These are phyloP conservation scores for Xylota segnis DNA, from an alignment of 2,888 invertebrate genomes.

Conservation along the genomic window DNA sequence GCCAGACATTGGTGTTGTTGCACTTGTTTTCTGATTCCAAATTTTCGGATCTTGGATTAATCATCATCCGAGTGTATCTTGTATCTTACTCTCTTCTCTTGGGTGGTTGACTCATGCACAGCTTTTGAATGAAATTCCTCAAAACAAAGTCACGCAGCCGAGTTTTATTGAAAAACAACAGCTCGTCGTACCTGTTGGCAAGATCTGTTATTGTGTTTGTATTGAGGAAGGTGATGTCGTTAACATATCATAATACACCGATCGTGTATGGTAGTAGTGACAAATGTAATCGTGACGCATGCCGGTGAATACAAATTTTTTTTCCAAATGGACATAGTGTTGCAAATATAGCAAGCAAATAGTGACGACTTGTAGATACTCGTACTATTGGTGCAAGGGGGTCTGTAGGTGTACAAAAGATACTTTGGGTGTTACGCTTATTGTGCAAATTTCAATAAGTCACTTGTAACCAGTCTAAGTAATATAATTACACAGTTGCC, in stretches of 20 bases:
- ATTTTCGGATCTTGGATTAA: slow-evolving; percentile 8
- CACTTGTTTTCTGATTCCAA: background rate
- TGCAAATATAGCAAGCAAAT: slow-evolving; percentile 5
- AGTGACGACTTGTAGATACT: background rate
- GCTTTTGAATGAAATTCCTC: slow-evolving; percentile 33
- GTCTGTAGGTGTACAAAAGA: too few relatives aligned
- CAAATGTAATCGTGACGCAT: slow-evolving; percentile 11
- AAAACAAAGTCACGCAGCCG: slow-evolving; percentile 16
- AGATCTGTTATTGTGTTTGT: background rate
- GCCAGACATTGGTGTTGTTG: background rate
- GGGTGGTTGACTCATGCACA: slow-evolving; percentile 23
- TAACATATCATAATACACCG: background rate
- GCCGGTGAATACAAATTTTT: slow-evolving; percentile 19
- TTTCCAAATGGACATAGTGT: background rate
- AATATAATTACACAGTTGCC: too few relatives aligned
- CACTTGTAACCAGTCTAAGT: too few relatives aligned
- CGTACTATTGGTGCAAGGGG: background rate
- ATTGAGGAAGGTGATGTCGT: slow-evolving; percentile 22
- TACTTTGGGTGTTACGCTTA: too few relatives aligned
- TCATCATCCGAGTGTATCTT: background rate
- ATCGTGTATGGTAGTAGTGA: slow-evolving; percentile 2
- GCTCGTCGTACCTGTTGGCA: slow-evolving; percentile 17
- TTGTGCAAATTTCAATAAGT: too few relatives aligned
- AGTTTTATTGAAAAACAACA: slow-evolving; percentile 12
- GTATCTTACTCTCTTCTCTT: background rate